Base-by-base conservation (phyloP, 64 coral and sea anemone species). In the Porites lutea region DNA sequence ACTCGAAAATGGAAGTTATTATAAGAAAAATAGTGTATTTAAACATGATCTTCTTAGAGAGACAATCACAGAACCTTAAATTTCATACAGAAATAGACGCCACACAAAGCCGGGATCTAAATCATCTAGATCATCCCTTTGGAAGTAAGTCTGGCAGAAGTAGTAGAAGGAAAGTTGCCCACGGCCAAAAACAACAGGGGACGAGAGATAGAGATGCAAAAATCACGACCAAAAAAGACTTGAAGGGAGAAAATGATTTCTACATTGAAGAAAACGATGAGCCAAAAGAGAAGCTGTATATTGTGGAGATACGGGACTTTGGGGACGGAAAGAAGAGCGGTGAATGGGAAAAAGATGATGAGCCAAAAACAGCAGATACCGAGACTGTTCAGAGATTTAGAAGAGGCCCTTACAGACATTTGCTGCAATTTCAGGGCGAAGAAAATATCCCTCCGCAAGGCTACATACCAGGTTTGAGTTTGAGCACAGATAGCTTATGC, bases 201-300 rank as follows among this genome's bases (percentile, higher is more conserved):
- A 75, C 19, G 15, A 75, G 72, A 50, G 16, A 49, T 2, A 47
- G 13, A 5, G 72, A 49, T 49, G 13, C 73, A 2, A 13, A 76
- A 76, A 50, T 5, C 19, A 15, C 6, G 51, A 2, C 73, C 4
- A 2, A 16, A 16, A 7, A 2, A 0, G 59, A 52, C 52, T 47
- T 51, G 46, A 53, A 20, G 0, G 18, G 49, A 0, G 47, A 13
- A 1, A 46, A 68, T 18, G 81, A 84, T 50, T 69, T 84, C 18
- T 84, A 84, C 81, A 68, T 84, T 69, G 81, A 50, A 46, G 48
- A 84, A 47, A 84, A n/a, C 8, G 47, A 68, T 68, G 63, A 84
- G 18, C 81, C 62, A 13, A 22, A 51, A 67, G 9, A 67, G 62
- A 84, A 21, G 48, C 10, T 21, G 61, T 9, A 68, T 69, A 0